Percentiles rank a stretch among this genome's conserved stretches.
These are phyloP conservation scores for Phasianus colchicus DNA, from an alignment of 2,113 vertebrate genomes.

Conservation along the genomic window DNA sequence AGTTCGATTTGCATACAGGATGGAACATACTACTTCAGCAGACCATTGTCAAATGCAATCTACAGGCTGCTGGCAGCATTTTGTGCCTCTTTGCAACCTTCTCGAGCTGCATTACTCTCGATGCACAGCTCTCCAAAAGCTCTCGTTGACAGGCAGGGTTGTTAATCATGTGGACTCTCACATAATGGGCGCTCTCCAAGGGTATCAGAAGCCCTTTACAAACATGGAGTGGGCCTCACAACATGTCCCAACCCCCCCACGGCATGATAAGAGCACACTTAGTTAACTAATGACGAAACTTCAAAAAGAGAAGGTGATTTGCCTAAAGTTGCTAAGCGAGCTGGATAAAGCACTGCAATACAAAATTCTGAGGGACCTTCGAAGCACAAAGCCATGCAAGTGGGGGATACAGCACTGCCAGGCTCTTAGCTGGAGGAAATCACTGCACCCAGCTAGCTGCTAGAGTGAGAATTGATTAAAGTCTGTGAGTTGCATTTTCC, in stretches of 20 bases:
- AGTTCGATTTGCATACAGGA: slow-evolving; percentile 62
- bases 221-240: fast-evolving
- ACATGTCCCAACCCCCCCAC: background rate
- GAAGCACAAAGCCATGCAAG: background rate
- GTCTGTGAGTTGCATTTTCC: background rate
- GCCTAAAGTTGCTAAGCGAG: slow-evolving; percentile 36
- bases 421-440: background rate
- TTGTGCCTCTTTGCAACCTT: background rate
- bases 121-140: fast-evolving
- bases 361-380: background rate
- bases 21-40: slow-evolving; percentile 64
- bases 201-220: background rate
- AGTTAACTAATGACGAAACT: slow-evolving; percentile 22
- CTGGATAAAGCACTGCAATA: background rate
- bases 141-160: fast-evolving
- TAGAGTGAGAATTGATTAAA: background rate
- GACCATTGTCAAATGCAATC: slow-evolving; percentile 1
- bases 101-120: background rate
- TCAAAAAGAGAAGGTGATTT: slow-evolving; percentile 28
- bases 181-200: background rate
- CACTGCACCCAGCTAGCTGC: fast-evolving
- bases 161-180: background rate
- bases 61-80: background rate
- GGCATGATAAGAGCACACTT: background rate
- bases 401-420: background rate